Evolutionary conservation across 2,797 vertebrate species (phyloP).

Genomic region (Acanthurus leucopareius): DNA sequence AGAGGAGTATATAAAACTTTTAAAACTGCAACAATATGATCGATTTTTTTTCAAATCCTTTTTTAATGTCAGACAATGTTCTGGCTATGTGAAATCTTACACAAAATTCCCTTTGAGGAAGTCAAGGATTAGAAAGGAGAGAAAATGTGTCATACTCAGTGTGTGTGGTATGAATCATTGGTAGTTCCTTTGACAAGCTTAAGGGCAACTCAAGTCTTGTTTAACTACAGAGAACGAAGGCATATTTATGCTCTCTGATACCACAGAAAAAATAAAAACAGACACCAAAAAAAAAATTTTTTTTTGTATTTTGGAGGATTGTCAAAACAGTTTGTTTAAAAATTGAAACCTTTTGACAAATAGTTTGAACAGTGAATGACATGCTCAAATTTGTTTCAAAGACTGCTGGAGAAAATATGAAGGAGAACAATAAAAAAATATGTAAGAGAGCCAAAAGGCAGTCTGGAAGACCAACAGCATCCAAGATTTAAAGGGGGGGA

Average conservation of each 20-base stretch:
- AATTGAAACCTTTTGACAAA: no score
- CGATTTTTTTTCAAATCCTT: no score
- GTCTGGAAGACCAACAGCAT: slow-evolving; percentile 38
- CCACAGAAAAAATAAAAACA: slow-evolving; percentile 1
- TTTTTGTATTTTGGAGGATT: no score
- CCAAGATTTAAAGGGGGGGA: slow-evolving; percentile 24
- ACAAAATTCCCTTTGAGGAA: not conserved
- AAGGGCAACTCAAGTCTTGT: not conserved
- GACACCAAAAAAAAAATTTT: not conserved
- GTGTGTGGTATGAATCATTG: slow-evolving; percentile 5
- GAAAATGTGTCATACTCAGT: slow-evolving; percentile 4
- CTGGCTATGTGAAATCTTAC: not conserved
- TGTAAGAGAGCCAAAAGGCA: slow-evolving; percentile 5
- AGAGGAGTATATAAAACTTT: not conserved
- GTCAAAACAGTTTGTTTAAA: no score
- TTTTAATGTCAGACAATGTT: not conserved
- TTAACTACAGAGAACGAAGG: slow-evolving; percentile 13
- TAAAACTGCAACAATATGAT: no score
- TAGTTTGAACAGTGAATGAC: slow-evolving; percentile 23
- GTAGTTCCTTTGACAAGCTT: slow-evolving; percentile 5
- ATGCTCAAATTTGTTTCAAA: slow-evolving; percentile 7
- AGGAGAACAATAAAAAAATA: slow-evolving; percentile 1
- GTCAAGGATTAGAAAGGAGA: slow-evolving; percentile 18
- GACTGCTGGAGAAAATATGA: slow-evolving; percentile 6
- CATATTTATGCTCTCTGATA: slow-evolving; percentile 1